These are phyloP conservation scores for Otis tarda DNA, from an alignment of 2,113 vertebrate species.

Conservation along the genomic window DNA sequence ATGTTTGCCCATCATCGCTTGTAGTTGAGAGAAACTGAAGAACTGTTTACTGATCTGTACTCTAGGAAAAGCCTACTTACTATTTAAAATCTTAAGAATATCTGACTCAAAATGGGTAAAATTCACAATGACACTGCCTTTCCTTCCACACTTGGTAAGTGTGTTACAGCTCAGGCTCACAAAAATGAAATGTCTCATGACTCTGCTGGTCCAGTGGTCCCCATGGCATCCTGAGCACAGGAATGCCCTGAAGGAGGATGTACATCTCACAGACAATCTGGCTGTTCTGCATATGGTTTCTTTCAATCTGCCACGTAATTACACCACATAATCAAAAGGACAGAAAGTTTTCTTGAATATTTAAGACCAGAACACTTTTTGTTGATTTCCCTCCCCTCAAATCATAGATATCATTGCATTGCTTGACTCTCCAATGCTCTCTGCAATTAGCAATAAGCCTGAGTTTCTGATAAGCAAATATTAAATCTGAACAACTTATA, in stretches of 20 bases:
- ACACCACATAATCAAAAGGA: background rate
- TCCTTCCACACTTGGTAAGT: background rate
- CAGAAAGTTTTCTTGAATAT: background rate
- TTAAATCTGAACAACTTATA: background rate
- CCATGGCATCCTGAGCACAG: fast-evolving
- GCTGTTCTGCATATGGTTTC: background rate
- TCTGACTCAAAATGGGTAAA: background rate
- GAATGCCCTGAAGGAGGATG: background rate
- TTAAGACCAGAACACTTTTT: background rate
- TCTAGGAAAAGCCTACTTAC: background rate
- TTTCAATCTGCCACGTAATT: background rate
- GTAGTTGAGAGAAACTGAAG: background rate
- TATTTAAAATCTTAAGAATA: background rate
- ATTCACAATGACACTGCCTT: background rate
- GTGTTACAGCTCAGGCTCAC: background rate
- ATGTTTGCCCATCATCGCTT: background rate
- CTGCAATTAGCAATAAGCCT: background rate
- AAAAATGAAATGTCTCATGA: fast-evolving
- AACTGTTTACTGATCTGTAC: background rate
- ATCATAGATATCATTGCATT: background rate
- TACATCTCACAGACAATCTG: background rate
- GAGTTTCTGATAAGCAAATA: background rate
- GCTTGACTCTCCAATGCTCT: background rate
- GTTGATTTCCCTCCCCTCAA: fast-evolving
- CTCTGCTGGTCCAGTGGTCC: background rate